Evolutionary conservation across 2,113 vertebrate genomes (phyloP).

Genomic region (Puffinus mauretanicus): DNA sequence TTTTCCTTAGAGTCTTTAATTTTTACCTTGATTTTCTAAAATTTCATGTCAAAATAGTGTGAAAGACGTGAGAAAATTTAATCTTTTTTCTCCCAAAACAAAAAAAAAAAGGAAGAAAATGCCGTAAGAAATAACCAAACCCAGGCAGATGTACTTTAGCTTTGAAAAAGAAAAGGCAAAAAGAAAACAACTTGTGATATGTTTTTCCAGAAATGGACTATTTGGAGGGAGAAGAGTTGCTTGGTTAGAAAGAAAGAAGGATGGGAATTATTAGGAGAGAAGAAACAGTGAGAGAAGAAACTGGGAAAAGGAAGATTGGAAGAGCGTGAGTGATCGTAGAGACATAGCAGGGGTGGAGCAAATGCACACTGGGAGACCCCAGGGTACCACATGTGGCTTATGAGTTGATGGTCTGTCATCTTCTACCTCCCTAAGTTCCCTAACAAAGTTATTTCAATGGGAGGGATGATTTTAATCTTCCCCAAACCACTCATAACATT

Average conservation of each 20-base stretch:
- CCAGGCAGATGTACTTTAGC: background rate
- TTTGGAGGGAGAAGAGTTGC: background rate
- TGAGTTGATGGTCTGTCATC: background rate
- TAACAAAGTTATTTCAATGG: background rate
- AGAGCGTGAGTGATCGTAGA: background rate
- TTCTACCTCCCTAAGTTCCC: background rate
- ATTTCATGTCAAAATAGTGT: background rate
- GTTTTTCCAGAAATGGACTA: background rate
- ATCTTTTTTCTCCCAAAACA: background rate
- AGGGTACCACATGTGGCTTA: background rate
- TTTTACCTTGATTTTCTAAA: background rate
- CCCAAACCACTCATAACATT: background rate
- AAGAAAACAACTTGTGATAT: background rate
- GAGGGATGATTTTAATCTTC: background rate
- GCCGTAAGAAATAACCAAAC: background rate
- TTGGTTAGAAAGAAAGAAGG: background rate
- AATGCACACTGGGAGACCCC: background rate
- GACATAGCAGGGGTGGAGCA: background rate
- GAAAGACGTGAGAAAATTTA: background rate
- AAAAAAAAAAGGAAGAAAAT: background rate
- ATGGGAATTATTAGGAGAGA: background rate
- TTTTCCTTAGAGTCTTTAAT: background rate
- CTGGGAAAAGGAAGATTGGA: background rate
- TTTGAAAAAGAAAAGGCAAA: background rate
- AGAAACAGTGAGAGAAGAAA: background rate